phyloP scores from a whole-genome alignment of 2,113 vertebrate genomes.

The Lagopus leucura region DNA sequence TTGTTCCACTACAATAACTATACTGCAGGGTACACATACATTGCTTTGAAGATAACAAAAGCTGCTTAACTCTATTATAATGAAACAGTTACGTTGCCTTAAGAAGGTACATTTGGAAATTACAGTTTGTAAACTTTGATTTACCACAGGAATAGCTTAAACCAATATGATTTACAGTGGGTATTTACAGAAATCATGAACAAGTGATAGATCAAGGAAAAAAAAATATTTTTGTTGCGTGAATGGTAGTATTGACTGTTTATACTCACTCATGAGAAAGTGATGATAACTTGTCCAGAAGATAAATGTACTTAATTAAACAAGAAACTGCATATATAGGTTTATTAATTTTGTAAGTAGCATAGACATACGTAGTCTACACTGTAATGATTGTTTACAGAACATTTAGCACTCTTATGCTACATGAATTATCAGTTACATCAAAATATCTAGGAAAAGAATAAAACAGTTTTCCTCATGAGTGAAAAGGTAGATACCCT shows the following conservation, averaged over 20 bases:
- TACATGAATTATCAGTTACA: slow-evolving; percentile 18
- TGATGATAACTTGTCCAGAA: background rate
- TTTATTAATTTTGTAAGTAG: background rate
- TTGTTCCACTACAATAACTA: background rate
- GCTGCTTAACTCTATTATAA: background rate
- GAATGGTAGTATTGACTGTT: background rate
- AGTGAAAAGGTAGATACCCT: background rate
- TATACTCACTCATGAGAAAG: background rate
- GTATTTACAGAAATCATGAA: background rate
- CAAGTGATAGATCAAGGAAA: background rate
- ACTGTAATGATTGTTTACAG: background rate
- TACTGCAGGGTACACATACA: background rate
- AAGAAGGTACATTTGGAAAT: background rate
- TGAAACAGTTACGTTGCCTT: background rate
- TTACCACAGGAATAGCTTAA: background rate
- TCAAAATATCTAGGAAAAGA: slow-evolving; percentile 12
- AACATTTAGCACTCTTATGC: slow-evolving; percentile 12
- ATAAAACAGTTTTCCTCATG: background rate
- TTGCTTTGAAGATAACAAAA: background rate
- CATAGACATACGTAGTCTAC: background rate
- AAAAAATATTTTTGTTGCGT: background rate
- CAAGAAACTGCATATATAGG: background rate
- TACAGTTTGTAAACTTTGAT: background rate
- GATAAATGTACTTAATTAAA: background rate
- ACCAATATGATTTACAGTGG: background rate